Percentiles rank a stretch among this genome's conserved stretches.
These are phyloP conservation scores for Triplophysa dalaica DNA, from an alignment of 2,113 vertebrate species.

Conservation along the genomic window DNA sequence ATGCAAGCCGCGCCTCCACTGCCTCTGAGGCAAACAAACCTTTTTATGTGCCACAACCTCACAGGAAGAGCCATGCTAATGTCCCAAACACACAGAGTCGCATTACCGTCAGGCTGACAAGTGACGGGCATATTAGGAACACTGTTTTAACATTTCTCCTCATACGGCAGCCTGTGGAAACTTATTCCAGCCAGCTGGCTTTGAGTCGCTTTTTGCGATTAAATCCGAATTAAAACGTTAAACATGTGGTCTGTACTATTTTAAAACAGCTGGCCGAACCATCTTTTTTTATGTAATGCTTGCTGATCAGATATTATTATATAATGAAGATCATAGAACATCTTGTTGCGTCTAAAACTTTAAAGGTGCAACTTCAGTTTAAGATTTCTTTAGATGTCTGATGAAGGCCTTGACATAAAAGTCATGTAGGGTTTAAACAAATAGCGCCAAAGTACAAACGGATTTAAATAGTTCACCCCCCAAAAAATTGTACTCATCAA, in stretches of 20 bases:
- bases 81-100: conserved; percentile 26
- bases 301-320: background rate
- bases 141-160: conserved; percentile 28
- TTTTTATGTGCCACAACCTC: conserved; percentile 36
- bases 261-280: background rate
- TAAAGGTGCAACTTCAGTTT: too few species aligned
- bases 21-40: conserved; percentile 26
- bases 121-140: conserved; percentile 36
- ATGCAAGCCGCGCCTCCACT: conserved; percentile 2
- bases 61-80: conserved; percentile 30
- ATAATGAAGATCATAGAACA: background rate
- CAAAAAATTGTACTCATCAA: too few species aligned
- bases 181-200: conserved; percentile 37
- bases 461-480: too few species aligned
- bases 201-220: conserved; percentile 27
- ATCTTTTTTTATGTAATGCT: background rate
- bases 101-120: conserved; percentile 34
- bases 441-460: too few species aligned
- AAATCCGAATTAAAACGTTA: conserved; percentile 25
- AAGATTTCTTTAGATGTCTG: too few species aligned
- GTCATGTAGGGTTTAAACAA: too few species aligned
- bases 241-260: background rate
- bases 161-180: conserved; percentile 34
- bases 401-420: too few species aligned
- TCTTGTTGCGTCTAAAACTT: too few species aligned